A percentile compares a stretch with the other conserved stretches of the same genome.
These are phyloP conservation scores for Morus bassanus DNA, from an alignment of 2,797 vertebrate species.

Conservation along the genomic window DNA sequence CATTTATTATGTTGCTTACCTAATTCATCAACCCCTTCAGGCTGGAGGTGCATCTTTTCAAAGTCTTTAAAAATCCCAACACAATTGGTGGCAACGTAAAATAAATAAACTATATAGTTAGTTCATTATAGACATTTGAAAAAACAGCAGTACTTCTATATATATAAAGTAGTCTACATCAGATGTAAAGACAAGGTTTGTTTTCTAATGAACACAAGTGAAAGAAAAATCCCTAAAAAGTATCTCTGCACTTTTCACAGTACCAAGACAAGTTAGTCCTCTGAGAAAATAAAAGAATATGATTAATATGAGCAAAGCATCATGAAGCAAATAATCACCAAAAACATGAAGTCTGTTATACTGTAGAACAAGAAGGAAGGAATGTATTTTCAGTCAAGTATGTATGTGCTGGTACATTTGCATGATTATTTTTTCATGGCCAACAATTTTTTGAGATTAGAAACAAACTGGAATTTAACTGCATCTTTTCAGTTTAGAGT, in stretches of 20 bases:
- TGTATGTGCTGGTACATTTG: neutral
- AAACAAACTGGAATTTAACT: neutral
- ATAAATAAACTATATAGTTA: neutral
- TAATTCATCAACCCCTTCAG: neutral
- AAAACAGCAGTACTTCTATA: neutral
- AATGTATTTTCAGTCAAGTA: neutral
- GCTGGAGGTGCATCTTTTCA: neutral
- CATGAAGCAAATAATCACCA: neutral
- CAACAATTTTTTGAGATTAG: neutral
- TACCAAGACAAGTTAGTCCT: neutral
- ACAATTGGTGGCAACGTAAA: neutral
- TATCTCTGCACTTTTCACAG: neutral
- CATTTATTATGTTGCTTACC: neutral
- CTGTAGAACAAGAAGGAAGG: neutral
- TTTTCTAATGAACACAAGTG: neutral
- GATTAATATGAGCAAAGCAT: neutral
- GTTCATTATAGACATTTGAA: neutral
- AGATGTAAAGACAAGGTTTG: neutral
- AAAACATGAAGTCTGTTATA: neutral
- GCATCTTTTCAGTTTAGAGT: neutral
- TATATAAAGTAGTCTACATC: neutral
- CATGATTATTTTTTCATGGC: neutral
- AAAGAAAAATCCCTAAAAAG: neutral
- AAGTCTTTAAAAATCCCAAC: neutral
- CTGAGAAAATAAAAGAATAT: neutral